phyloP scores from a whole-genome alignment of 2,888 invertebrate species.

The Protophormia terraenovae region DNA sequence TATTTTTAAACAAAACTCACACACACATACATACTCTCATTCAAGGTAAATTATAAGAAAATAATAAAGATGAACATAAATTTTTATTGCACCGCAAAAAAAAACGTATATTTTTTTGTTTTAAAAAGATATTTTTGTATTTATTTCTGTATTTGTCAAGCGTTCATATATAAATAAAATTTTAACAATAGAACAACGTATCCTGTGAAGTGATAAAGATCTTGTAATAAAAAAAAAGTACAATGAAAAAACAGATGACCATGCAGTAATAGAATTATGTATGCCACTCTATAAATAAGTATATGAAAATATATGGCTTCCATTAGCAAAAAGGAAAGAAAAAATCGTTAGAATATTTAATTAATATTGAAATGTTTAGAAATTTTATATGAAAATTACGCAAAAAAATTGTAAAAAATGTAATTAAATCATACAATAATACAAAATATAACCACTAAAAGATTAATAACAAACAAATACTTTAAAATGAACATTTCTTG shows the following conservation, averaged over 20 bases:
- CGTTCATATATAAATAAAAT: not conserved
- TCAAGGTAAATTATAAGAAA: not conserved
- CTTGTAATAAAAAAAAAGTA: not conserved
- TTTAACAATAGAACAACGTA: not conserved
- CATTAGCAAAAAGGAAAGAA: too few species aligned
- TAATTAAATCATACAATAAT: too few species aligned
- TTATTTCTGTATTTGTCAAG: not conserved
- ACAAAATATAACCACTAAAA: too few species aligned
- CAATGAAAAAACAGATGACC: not conserved
- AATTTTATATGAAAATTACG: too few species aligned
- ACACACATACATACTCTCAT: not conserved
- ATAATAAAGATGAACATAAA: slow-evolving; percentile 7
- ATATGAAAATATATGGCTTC: too few species aligned
- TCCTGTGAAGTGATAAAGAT: not conserved
- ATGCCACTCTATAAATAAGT: too few species aligned
- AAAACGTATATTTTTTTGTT: not conserved
- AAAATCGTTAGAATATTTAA: too few species aligned
- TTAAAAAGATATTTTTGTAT: not conserved
- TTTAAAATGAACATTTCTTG: too few species aligned
- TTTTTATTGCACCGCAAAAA: not conserved
- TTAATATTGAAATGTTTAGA: too few species aligned
- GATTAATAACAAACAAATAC: too few species aligned
- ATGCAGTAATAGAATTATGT: too few species aligned
- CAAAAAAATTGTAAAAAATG: too few species aligned
- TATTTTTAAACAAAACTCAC: not conserved